A percentile compares a stretch with the other conserved stretches of the same genome.
phyloP scores from a whole-genome alignment of 2,888 invertebrate genomes.

The Eilema sororculum region DNA sequence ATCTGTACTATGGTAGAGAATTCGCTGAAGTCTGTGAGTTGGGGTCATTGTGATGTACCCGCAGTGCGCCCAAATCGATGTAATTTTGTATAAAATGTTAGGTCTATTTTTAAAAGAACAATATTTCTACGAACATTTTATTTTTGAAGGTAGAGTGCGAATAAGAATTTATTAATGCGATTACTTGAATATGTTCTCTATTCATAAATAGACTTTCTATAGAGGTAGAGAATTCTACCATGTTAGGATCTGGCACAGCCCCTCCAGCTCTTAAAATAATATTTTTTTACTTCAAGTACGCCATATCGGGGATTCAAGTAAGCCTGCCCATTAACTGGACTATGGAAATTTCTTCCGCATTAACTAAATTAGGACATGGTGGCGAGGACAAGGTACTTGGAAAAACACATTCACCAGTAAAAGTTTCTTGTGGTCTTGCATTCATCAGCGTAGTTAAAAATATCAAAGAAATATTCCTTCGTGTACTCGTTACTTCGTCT shows the following conservation, averaged over 20 bases:
- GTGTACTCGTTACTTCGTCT: too few species aligned
- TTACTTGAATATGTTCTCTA: not conserved
- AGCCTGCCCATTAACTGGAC: too few species aligned
- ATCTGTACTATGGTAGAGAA: conserved; percentile 30
- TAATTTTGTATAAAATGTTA: conserved; percentile 48
- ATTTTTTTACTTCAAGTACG: not conserved
- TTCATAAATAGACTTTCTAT: not conserved
- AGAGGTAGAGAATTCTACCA: not conserved
- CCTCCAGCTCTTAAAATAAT: not conserved
- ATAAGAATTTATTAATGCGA: not conserved
- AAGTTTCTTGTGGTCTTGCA: too few species aligned
- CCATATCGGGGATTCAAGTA: too few species aligned
- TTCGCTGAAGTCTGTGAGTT: conserved; percentile 45
- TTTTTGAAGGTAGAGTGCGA: conserved; percentile 21
- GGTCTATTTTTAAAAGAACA: conserved; percentile 33
- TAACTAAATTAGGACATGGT: too few species aligned
- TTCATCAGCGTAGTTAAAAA: too few species aligned
- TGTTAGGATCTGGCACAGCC: not conserved
- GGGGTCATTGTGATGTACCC: conserved; percentile 54
- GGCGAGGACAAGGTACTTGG: too few species aligned
- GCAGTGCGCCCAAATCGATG: conserved; percentile 56
- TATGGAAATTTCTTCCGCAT: too few species aligned
- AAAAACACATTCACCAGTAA: too few species aligned
- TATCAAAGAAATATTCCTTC: too few species aligned
- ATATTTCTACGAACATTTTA: conserved; percentile 30